phyloP scores from a whole-genome alignment of 2,888 invertebrate genomes.

The Aphodius sticticus region DNA sequence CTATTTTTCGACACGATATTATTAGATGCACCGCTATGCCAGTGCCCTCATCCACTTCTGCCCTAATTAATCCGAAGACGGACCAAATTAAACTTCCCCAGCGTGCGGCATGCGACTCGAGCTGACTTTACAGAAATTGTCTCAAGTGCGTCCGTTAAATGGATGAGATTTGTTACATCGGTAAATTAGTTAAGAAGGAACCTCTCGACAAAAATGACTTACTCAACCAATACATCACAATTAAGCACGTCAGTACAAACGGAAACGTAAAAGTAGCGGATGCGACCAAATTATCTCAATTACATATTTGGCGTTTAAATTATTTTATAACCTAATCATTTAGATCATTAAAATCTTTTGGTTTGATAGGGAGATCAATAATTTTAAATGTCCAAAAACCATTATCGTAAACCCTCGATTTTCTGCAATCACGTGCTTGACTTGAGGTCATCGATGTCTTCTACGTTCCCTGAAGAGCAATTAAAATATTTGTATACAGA shows the following conservation, averaged over 20 bases:
- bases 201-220: neutral
- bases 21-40: neutral
- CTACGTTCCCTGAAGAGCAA: too few species aligned
- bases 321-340: neutral
- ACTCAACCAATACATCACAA: neutral
- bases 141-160: neutral
- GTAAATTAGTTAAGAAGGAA: neutral
- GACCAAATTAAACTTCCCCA: neutral
- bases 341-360: neutral
- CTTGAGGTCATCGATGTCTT: too few species aligned
- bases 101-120: neutral
- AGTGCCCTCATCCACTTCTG: neutral
- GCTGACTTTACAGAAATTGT: neutral
- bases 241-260: neutral
- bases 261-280: neutral
- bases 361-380: too few species aligned
- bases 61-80: neutral
- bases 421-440: too few species aligned
- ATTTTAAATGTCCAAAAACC: too few species aligned
- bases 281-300: neutral
- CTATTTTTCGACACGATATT: slow-evolving; percentile 4
- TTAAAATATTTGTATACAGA: too few species aligned
- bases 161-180: neutral
- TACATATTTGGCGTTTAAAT: neutral
- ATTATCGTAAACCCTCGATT: too few species aligned